These are phyloP conservation scores for Drosophila meridionalis DNA, from an alignment of 2,888 invertebrate species.

Conservation along the genomic window DNA sequence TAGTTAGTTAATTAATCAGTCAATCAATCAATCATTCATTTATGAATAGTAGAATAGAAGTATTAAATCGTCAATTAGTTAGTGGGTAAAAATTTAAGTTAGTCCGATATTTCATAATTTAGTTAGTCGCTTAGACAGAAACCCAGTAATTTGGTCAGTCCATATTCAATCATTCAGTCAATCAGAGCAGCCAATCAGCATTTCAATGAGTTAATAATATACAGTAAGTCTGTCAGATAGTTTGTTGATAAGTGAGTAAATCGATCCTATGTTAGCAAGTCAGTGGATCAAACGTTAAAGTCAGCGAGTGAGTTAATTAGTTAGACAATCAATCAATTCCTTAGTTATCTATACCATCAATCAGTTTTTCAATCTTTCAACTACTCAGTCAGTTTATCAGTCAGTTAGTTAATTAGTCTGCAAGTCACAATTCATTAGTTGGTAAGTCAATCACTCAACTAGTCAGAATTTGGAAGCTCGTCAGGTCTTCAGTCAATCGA, in stretches of 20 bases:
- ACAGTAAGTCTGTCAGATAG: not conserved
- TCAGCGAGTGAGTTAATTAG: not conserved
- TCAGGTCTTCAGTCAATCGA: slow-evolving; percentile 1
- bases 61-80: not conserved
- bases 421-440: too few relatives aligned
- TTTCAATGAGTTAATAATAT: not conserved
- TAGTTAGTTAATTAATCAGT: not conserved
- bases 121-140: not conserved
- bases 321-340: not conserved
- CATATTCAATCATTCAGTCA: not conserved
- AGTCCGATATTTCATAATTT: not conserved
- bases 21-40: not conserved
- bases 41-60: too few relatives aligned
- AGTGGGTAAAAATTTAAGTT: not conserved
- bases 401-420: not conserved
- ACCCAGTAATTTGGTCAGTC: not conserved
- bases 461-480: not conserved
- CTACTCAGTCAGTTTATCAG: not conserved
- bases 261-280: not conserved
- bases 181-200: not conserved
- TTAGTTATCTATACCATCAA: too few relatives aligned
- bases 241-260: not conserved
- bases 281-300: not conserved
- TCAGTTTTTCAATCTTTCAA: not conserved
- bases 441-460: not conserved